Conservation (phyloP, 1,140 invertebrate genomes). For the Reticulitermes speratus region DNA sequence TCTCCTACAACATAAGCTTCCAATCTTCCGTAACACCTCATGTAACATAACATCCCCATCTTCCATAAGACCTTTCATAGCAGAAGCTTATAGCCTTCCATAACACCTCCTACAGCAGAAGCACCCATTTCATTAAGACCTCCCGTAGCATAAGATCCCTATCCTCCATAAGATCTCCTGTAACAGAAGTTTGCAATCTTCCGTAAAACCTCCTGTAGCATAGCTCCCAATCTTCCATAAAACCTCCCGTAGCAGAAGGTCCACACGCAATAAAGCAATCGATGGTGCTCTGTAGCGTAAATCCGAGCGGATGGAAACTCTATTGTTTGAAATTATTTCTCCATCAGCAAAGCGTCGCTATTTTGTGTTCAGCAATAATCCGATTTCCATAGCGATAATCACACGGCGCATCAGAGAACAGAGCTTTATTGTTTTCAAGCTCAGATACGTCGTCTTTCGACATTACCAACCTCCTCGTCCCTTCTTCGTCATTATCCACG, state of each 20-base stretch:
- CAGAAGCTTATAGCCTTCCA: not conserved
- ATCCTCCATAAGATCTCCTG: not conserved
- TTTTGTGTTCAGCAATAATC: too few relatives aligned
- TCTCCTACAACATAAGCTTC: too few relatives aligned
- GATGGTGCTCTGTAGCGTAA: not conserved
- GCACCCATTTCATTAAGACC: not conserved
- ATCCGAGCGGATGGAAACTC: not conserved
- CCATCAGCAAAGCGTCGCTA: too few relatives aligned
- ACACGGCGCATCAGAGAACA: too few relatives aligned
- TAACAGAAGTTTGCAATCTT: too few relatives aligned
- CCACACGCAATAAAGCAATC: not conserved
- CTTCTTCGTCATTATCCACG: too few relatives aligned
- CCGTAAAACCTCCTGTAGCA: not conserved
- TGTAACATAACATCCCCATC: not conserved
- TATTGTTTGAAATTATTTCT: not conserved
- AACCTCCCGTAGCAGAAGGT: not conserved
- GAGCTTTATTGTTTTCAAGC: too few relatives aligned
- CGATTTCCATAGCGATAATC: too few relatives aligned
- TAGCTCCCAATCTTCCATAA: not conserved
- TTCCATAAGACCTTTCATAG: not conserved
- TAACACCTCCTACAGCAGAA: not conserved
- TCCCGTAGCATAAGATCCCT: not conserved
- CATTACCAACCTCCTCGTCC: too few relatives aligned
- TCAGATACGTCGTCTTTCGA: too few relatives aligned
- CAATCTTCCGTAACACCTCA: too few relatives aligned